Evolutionary conservation across 2,113 vertebrate genomes (phyloP).

Genomic region (Phycodurus eques): DNA sequence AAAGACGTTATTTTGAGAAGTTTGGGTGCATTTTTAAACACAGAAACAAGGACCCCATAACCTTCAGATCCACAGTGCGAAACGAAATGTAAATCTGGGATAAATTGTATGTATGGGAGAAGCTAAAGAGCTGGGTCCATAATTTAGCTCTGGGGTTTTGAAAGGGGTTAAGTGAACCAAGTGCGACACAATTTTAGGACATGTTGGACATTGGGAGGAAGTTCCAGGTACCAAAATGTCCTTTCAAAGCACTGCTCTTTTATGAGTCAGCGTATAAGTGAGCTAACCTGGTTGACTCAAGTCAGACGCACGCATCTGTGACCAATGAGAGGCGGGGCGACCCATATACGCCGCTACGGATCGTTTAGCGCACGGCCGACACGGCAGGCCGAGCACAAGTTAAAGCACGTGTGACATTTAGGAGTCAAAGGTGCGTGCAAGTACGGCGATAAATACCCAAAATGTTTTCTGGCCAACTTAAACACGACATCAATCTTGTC

Average conservation of each 20-base stretch:
- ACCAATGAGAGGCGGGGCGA: slow-evolving; percentile 51
- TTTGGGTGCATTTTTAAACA: background rate
- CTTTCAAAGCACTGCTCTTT: slow-evolving; percentile 9
- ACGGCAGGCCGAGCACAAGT: slow-evolving; percentile 33
- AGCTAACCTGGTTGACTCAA: slow-evolving; percentile 36
- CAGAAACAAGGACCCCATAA: background rate
- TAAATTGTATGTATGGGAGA: background rate
- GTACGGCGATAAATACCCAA: slow-evolving; percentile 40
- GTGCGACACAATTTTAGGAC: background rate
- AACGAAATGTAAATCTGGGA: background rate
- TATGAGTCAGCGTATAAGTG: slow-evolving; percentile 37
- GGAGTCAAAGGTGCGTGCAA: slow-evolving; percentile 18
- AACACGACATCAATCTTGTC: slow-evolving; percentile 46
- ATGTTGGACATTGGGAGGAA: background rate
- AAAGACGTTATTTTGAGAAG: slow-evolving; percentile 6
- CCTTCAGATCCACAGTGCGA: background rate
- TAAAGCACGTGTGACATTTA: slow-evolving; percentile 43
- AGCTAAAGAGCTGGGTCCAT: background rate
- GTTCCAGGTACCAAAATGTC: background rate
- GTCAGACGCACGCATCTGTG: slow-evolving; percentile 66
- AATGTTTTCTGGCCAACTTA: slow-evolving; percentile 47
- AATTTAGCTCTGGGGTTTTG: background rate
- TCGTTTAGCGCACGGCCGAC: slow-evolving; percentile 62
- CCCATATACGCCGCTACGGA: slow-evolving; percentile 59
- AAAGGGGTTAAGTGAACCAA: background rate